These are phyloP conservation scores for Sphaerophoria taeniata DNA, from an alignment of 2,888 invertebrate genomes.

Conservation along the genomic window DNA sequence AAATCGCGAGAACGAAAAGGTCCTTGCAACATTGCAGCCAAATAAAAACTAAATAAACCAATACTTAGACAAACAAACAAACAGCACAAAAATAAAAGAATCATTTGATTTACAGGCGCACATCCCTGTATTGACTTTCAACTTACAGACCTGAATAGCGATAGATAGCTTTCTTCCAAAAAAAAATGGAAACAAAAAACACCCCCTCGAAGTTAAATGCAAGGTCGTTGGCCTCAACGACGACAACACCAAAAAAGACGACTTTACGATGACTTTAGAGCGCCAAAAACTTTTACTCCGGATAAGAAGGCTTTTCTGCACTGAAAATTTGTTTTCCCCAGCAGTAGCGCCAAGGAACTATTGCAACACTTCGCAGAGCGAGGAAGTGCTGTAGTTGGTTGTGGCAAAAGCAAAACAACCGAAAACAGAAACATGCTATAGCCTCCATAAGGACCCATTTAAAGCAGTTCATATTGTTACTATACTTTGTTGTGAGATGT, in stretches of 20 bases:
- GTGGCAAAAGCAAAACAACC: conserved; percentile 36
- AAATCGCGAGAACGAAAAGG: conserved; percentile 23
- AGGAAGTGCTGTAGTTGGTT: conserved; percentile 13
- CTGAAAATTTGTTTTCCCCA: background rate
- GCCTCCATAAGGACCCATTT: conserved; percentile 39
- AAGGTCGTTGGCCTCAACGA: conserved; percentile 69
- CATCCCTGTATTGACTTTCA: conserved; percentile 73
- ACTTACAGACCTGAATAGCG: conserved; percentile 27
- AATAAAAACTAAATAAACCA: conserved; percentile 73
- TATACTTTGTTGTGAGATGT: conserved; percentile 39
- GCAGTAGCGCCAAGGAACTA: conserved; percentile 19
- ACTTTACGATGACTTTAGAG: conserved; percentile 28
- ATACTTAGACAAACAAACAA: conserved; percentile 32
- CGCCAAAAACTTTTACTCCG: conserved; percentile 67
- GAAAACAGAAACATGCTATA: conserved; percentile 65
- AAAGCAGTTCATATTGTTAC: conserved; percentile 67
- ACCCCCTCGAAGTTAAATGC: conserved; percentile 34
- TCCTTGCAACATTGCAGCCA: conserved; percentile 68
- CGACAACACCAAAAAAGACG: conserved; percentile 37
- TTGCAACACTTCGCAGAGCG: conserved; percentile 25
- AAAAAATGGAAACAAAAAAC: background rate
- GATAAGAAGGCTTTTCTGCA: conserved; percentile 56
- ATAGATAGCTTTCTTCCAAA: background rate
- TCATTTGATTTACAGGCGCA: conserved; percentile 73
- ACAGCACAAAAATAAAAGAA: conserved; percentile 35